Percentiles rank a stretch among this genome's conserved stretches.
Evolutionary conservation across 1,140 invertebrate genomes (phyloP).

Genomic region (Galleria mellonella): DNA sequence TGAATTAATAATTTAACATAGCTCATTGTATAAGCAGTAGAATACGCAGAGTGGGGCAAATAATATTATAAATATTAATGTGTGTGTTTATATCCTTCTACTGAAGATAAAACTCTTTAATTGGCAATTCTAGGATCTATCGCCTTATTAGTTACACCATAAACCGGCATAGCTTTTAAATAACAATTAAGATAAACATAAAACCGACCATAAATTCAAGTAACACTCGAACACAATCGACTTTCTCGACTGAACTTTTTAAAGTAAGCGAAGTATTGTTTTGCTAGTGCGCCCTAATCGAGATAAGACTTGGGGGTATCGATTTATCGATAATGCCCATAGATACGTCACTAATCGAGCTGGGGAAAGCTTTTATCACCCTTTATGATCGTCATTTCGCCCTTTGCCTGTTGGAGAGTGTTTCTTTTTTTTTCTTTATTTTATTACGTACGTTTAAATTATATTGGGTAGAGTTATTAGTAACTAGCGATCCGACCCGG

Average conservation of each 20-base stretch:
- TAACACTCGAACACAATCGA: background rate
- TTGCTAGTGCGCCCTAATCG: constrained; percentile 26
- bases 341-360: constrained; percentile 57
- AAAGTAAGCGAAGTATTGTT: constrained; percentile 25
- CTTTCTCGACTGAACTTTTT: constrained; percentile 1
- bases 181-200: constrained; percentile 8
- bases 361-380: constrained; percentile 45
- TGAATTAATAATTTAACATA: too few relatives aligned
- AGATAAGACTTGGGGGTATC: constrained; percentile 42
- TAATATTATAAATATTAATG: too few relatives aligned
- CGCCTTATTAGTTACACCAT: too few relatives aligned
- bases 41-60: too few relatives aligned
- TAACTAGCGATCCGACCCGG: too few relatives aligned
- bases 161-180: too few relatives aligned
- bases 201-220: constrained; percentile 4
- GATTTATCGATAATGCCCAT: constrained; percentile 52
- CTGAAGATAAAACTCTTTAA: too few relatives aligned
- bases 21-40: too few relatives aligned
- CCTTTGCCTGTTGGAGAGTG: constrained; percentile 4
- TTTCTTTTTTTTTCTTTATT: constrained; percentile 32
- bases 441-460: too few relatives aligned
- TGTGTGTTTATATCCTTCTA: too few relatives aligned
- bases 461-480: too few relatives aligned
- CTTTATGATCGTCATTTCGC: constrained; percentile 53
- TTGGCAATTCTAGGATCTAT: too few relatives aligned